Percentiles rank a stretch among this genome's conserved stretches.
Conservation (phyloP, 1,140 invertebrate species). For the Halesus radiatus region DNA sequence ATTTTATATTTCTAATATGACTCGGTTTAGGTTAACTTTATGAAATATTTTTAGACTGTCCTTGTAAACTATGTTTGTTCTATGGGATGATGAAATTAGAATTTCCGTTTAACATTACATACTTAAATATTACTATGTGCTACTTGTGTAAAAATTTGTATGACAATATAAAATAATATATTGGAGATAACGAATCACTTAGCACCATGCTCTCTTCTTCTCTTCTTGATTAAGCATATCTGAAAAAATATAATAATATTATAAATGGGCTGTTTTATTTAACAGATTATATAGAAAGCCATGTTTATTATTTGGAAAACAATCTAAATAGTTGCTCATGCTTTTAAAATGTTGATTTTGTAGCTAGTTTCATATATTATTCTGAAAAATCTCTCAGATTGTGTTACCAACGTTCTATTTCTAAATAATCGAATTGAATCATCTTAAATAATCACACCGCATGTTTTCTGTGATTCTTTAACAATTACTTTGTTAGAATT, state of each 20-base stretch:
- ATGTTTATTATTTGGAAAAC: not conserved
- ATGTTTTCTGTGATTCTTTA: too few relatives aligned
- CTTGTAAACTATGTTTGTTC: slow-evolving; percentile 19
- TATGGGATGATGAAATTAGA: slow-evolving; percentile 8
- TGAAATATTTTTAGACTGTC: slow-evolving; percentile 14
- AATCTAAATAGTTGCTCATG: not conserved
- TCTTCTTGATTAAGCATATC: slow-evolving; percentile 47
- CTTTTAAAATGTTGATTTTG: slow-evolving; percentile 1
- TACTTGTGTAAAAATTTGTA: slow-evolving; percentile 3
- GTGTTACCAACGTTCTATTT: not conserved
- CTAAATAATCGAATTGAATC: too few relatives aligned
- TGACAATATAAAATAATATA: slow-evolving; percentile 43
- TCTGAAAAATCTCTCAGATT: slow-evolving; percentile 2
- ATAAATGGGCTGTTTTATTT: slow-evolving; percentile 24
- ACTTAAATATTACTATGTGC: slow-evolving; percentile 15
- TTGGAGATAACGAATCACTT: slow-evolving; percentile 24
- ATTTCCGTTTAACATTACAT: slow-evolving; percentile 18
- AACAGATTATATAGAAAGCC: not conserved
- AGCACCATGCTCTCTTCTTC: slow-evolving; percentile 7
- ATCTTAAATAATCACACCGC: too few relatives aligned
- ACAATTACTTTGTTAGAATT: too few relatives aligned
- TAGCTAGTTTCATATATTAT: not conserved
- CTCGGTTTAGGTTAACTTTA: slow-evolving; percentile 30
- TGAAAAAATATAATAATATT: slow-evolving; percentile 46
- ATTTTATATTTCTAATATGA: slow-evolving; percentile 42